Conservation (phyloP, 2,888 invertebrate species). For the Mythimna albipuncta region DNA sequence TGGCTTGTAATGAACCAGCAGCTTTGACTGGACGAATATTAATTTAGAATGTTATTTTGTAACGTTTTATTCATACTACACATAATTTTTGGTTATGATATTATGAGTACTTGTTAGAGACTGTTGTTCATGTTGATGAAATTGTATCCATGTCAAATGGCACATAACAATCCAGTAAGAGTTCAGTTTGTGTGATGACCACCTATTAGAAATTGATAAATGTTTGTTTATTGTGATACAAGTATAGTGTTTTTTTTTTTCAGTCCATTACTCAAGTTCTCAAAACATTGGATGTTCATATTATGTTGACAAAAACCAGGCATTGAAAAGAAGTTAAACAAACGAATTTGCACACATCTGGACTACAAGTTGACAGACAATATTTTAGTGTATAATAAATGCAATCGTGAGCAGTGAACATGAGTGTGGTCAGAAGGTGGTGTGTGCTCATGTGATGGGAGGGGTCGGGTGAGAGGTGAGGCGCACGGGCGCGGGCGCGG, state of each 20-base stretch:
- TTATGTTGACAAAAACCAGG: conserved; percentile 54
- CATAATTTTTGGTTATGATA: conserved; percentile 26
- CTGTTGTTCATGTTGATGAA: conserved; percentile 58
- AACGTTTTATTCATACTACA: conserved; percentile 16
- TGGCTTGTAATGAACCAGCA: conserved; percentile 63
- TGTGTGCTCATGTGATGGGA: conserved; percentile 86
- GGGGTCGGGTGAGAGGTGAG: conserved; percentile 89
- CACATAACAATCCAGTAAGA: conserved; percentile 55
- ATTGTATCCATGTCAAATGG: conserved; percentile 48
- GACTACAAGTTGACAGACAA: conserved; percentile 53
- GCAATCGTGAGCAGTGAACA: conserved; percentile 73
- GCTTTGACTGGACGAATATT: conserved; percentile 49
- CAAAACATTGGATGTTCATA: conserved; percentile 42
- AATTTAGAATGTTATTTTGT: conserved; percentile 39
- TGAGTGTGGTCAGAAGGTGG: conserved; percentile 77
- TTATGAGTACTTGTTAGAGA: conserved; percentile 19
- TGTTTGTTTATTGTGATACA: conserved; percentile 27
- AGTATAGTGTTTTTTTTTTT: conserved; percentile 43
- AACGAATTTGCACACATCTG: conserved; percentile 54
- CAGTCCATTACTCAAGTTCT: conserved; percentile 51
- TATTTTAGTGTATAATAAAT: conserved; percentile 71
- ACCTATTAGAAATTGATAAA: conserved; percentile 25
- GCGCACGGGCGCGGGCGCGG: conserved; percentile 90
- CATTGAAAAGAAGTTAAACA: conserved; percentile 57
- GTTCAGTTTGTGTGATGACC: conserved; percentile 20